Conservation (phyloP, 2,113 vertebrate genomes). For the Microtus oregoni region DNA sequence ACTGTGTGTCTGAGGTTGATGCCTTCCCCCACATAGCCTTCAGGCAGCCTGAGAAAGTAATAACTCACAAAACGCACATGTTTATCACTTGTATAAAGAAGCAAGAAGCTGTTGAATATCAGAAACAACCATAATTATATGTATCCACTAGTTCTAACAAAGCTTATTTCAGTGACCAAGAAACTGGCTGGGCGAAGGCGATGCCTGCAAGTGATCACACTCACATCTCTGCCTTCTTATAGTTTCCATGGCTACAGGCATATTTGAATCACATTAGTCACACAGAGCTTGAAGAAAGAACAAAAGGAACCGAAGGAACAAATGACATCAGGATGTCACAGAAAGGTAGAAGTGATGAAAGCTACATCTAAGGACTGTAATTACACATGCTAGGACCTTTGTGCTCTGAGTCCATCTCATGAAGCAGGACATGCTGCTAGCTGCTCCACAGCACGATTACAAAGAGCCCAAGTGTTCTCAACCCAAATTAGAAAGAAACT, state of each 20-base stretch:
- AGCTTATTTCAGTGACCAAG: background rate
- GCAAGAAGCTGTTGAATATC: background rate
- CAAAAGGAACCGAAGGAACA: slow-evolving; percentile 51
- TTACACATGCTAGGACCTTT: background rate
- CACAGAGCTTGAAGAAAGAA: slow-evolving; percentile 53
- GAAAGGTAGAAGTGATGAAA: background rate
- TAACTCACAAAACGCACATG: background rate
- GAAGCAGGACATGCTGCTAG: background rate
- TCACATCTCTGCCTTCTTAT: slow-evolving; percentile 36
- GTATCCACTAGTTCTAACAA: slow-evolving; percentile 40
- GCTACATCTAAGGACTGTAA: background rate
- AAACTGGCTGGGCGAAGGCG: slow-evolving; percentile 2
- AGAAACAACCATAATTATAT: background rate
- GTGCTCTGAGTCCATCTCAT: background rate
- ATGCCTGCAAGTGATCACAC: background rate
- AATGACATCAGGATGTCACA: slow-evolving; percentile 45
- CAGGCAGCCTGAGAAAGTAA: background rate
- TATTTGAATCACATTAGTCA: slow-evolving; percentile 71
- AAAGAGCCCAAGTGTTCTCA: background rate
- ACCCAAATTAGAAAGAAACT: background rate
- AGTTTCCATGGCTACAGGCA: slow-evolving; percentile 77
- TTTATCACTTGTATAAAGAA: slow-evolving; percentile 20
- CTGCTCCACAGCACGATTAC: background rate
- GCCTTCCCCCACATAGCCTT: background rate
- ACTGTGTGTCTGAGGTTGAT: slow-evolving; percentile 35